Evolutionary conservation across 2,797 vertebrate species (phyloP).

Genomic region (Smutsia gigantea): DNA sequence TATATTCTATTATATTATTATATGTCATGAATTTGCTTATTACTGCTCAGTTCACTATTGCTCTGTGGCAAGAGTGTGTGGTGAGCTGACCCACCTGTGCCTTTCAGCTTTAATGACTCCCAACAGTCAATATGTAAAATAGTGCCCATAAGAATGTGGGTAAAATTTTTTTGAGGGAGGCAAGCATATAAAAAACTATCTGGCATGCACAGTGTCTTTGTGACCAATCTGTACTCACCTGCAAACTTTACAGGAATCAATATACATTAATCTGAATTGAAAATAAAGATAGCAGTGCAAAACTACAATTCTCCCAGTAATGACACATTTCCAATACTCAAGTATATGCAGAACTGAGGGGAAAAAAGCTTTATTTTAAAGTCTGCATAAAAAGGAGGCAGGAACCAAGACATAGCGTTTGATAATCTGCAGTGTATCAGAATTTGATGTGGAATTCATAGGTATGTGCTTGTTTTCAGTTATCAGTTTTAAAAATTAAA

Average conservation of each 20-base stretch:
- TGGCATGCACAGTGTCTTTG: background rate
- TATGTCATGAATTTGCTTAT: background rate
- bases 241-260: background rate
- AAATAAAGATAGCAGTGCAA: background rate
- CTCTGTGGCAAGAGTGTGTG: background rate
- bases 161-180: background rate
- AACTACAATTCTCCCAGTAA: background rate
- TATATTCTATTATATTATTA: background rate
- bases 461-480: constrained; percentile 26
- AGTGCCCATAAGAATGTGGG: background rate
- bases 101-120: background rate
- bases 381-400: background rate
- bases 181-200: background rate
- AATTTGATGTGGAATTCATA: constrained; percentile 30
- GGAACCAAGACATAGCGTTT: background rate
- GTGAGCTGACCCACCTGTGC: background rate
- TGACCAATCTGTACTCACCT: background rate
- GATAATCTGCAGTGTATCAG: background rate
- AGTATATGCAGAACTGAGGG: background rate
- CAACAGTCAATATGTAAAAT: background rate
- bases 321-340: background rate
- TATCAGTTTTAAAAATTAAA: constrained; percentile 31
- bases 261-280: background rate
- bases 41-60: background rate
- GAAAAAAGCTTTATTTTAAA: constrained; percentile 21